Conservation (phyloP, 2,113 vertebrate species). For the Bubalus kerabau region DNA sequence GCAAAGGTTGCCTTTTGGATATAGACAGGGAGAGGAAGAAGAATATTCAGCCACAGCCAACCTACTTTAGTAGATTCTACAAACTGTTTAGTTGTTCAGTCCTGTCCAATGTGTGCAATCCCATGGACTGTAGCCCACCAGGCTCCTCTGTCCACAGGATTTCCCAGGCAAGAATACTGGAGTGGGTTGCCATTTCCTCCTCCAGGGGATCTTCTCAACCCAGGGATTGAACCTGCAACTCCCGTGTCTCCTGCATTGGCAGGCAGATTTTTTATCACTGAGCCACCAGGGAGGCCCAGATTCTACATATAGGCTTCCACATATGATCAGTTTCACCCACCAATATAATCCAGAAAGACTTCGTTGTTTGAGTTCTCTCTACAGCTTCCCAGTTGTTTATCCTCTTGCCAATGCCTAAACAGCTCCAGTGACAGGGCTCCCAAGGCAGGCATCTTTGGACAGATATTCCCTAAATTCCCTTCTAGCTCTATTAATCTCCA, state of each 20-base stretch:
- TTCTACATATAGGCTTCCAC: neutral
- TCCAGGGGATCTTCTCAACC: neutral
- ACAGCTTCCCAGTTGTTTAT: neutral
- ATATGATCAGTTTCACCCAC: neutral
- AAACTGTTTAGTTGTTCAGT: neutral
- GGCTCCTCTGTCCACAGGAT: neutral
- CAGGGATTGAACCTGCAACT: neutral
- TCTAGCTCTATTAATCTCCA: neutral
- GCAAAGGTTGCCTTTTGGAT: neutral
- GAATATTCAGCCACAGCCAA: neutral
- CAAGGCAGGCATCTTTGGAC: constrained; percentile 19
- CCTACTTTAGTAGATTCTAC: neutral
- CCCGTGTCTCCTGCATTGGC: neutral
- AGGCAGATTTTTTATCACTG: neutral
- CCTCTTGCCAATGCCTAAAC: neutral
- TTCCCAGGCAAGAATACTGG: neutral
- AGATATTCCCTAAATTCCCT: constrained; percentile 18
- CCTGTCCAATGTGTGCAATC: neutral
- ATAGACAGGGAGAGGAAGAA: neutral
- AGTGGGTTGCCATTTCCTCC: neutral
- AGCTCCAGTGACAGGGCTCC: neutral
- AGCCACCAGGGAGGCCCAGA: neutral
- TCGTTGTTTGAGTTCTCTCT: neutral
- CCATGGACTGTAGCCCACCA: neutral
- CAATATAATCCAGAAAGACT: neutral